Evolutionary conservation across 2,113 vertebrate species (phyloP).

Genomic region (Puntigrus tetrazona): DNA sequence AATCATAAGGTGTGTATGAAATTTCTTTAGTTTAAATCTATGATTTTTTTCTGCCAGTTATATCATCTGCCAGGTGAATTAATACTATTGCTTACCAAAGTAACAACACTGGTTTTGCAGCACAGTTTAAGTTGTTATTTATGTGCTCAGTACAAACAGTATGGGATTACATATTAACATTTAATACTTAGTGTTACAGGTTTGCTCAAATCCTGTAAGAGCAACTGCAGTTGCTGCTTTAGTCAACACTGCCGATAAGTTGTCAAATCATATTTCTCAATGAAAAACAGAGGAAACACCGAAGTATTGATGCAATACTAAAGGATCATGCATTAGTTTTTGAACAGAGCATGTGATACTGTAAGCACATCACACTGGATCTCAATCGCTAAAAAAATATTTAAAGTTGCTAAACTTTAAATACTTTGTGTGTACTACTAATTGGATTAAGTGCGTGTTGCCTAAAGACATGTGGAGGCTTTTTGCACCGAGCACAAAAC

Average conservation of each 20-base stretch:
- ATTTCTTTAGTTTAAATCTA: background rate
- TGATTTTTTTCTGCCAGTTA: background rate
- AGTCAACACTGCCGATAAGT: background rate
- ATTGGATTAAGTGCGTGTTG: background rate
- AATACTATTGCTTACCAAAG: background rate
- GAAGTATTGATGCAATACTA: conserved; percentile 27
- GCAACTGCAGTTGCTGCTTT: background rate
- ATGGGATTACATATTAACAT: background rate
- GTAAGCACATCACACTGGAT: conserved; percentile 19
- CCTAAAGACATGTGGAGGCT: background rate
- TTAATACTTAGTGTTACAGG: background rate
- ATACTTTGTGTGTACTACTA: conserved; percentile 15
- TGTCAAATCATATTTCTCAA: conserved; percentile 10
- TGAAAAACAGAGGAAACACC: conserved; percentile 58
- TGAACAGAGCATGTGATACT: conserved; percentile 28
- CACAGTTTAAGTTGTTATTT: background rate
- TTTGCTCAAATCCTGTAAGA: background rate
- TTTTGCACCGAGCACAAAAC: background rate
- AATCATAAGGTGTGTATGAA: background rate
- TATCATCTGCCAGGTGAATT: background rate
- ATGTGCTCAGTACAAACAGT: background rate
- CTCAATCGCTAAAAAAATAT: conserved; percentile 12
- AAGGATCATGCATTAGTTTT: conserved; percentile 11
- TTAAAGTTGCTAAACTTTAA: conserved; percentile 22
- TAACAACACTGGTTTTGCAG: background rate